Evolutionary conservation across 1,140 invertebrate genomes (phyloP), one percentile per base, ranked within the genome.

Genomic region (Drosophila gunungcola): DNA sequence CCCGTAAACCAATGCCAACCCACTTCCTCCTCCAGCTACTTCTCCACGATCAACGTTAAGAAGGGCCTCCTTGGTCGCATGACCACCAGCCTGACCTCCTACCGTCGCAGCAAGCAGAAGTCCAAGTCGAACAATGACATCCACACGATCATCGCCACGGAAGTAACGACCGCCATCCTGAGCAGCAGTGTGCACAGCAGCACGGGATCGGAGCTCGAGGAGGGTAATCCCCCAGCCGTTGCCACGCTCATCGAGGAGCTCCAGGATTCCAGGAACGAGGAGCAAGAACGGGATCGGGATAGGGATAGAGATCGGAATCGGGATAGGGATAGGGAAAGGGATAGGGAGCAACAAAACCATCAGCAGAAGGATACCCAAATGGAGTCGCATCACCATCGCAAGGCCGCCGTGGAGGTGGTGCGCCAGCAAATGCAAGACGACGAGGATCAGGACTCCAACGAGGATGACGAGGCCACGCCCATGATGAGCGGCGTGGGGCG

Each of bases 101-200:
- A 89, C 63, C 89, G 91, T n/a, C 91, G 91, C 39, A 90, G 80
- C 69, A 92, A 92, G 70, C 79, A 79, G 32, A 92, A 92, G 69
- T 90, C 89, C 69, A 92, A 92, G 51, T 92, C 91, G 3, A 92
- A 92, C 76, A 90, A 89, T 80, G 91, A 92, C 56, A 86, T 92
- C 46, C 86, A 89, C 69, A 91, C 91, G 16, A 82, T 91, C 53
- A 82, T 91, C 51, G 67, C 88, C 43, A 84, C 80, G 52, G 90
- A 91, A 51, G 77, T 86, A 27, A 89, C 84, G 16, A 57, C 68
- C 42, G 74, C 85, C 42, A 55, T 88, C 0, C 62, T 77, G 9
- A 73, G 57, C 62, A 79, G 51, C 65, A 69, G 51, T 6, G 67
- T 55, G 27, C 61, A 53, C 39, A 67, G 57, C 70, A 84, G 36